Evolutionary conservation across 2,888 invertebrate species (phyloP), one percentile per base, ranked within the genome.

Genomic region (Polydrusus tereticollis): DNA sequence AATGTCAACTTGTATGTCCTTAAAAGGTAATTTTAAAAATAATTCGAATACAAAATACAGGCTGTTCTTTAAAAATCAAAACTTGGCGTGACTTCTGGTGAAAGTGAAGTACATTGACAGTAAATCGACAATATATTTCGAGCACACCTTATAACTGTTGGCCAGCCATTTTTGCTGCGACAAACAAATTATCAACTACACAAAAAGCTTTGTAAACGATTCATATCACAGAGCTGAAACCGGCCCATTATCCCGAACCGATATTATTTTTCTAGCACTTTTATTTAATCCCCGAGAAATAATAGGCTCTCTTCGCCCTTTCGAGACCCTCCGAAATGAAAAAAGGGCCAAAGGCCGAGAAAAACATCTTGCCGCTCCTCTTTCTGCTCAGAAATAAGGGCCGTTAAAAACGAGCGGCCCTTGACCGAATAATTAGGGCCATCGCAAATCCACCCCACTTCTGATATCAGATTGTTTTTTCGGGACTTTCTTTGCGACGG

Each of bases 401-500:
- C 50, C 52, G 69, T 64, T 69, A 58, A 58, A 64, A 45, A 64
- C 45, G 63, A 64, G 64, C 29, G 47, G 52, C 52, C 58, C 64
- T 69, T 58, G 69, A 63, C 69, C 64, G 47, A 36, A 64, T 69
- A 64, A 69, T 69, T 69, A 69, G 69, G 36, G 58, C 20, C 43
- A 18, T 18, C 20, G 38, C 62, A 59, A 69, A 69, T 69, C 52
- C 62, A 20, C 55, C 23, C 58, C 18, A 10, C 33, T 55, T 55
- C 52, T 55, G 29, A 55, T 29, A 29, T 55, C 29, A 18, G 52
- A 55, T 55, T 26, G 52, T 29, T 55, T 55, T 55, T 55, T 50
- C 14, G 4, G 6, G 5, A 20, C 1, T 6, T 50, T 26, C 26
- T 50, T 50, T 12, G n/a, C n/a, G 14, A 2, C 26, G 50, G 23